These are phyloP conservation scores for Drosophila mettleri DNA, from an alignment of 2,888 invertebrate genomes.

Conservation along the genomic window DNA sequence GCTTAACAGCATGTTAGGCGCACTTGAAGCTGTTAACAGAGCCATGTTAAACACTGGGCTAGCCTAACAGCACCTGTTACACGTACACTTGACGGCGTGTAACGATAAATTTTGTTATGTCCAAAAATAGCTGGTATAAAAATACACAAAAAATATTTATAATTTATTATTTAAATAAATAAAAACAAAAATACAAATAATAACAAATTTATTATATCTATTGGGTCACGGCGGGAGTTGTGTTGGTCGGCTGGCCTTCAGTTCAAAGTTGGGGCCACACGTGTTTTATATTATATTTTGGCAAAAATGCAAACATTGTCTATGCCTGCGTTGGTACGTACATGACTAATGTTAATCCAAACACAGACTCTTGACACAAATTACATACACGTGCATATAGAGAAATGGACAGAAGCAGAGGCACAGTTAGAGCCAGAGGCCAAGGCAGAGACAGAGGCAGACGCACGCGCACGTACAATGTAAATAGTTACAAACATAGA, in stretches of 20 bases:
- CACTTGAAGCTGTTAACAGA: constrained; percentile 26
- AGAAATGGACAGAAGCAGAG: constrained; percentile 11
- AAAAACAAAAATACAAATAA: neutral
- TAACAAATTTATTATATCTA: neutral
- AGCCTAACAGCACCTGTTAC: constrained; percentile 28
- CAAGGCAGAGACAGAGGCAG: constrained; percentile 12
- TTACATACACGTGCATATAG: constrained; percentile 10
- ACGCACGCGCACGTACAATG: constrained; percentile 34
- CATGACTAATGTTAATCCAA: constrained; percentile 47
- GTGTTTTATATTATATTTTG: constrained; percentile 33
- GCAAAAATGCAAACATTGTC: constrained; percentile 52
- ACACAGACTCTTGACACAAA: constrained; percentile 13
- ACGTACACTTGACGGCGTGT: neutral
- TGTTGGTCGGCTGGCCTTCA: constrained; percentile 50
- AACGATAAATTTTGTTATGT: neutral
- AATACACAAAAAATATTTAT: neutral
- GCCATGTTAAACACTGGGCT: constrained; percentile 17
- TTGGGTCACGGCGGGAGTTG: constrained; percentile 2
- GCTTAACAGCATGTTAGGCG: constrained; percentile 28
- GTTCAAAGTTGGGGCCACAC: constrained; percentile 33
- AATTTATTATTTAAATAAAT: neutral
- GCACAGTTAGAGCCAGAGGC: constrained; percentile 9
- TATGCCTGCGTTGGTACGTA: constrained; percentile 40
- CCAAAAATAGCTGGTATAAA: neutral
- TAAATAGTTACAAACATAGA: constrained; percentile 27